These are phyloP conservation scores for Ginglymostoma cirratum DNA, from an alignment of 2,113 vertebrate species.

Conservation along the genomic window DNA sequence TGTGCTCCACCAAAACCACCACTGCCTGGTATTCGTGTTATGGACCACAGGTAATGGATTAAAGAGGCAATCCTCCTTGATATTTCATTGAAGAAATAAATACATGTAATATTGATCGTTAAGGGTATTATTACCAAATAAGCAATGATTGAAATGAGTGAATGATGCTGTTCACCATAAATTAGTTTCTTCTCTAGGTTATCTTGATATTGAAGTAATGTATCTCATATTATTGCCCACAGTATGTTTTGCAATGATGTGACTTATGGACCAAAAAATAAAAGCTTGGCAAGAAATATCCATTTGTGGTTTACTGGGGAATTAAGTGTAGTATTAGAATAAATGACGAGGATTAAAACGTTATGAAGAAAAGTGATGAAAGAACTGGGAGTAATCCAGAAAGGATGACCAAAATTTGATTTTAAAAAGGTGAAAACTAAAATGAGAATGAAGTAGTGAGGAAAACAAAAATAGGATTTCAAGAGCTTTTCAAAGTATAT, in stretches of 20 bases:
- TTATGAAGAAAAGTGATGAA: neutral
- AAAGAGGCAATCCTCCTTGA: neutral
- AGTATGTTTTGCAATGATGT: neutral
- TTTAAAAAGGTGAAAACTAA: neutral
- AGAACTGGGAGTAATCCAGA: neutral
- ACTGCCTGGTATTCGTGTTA: conserved; percentile 83
- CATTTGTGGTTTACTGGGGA: neutral
- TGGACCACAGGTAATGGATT: conserved; percentile 74
- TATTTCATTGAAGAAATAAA: too few relatives aligned
- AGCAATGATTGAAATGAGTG: neutral
- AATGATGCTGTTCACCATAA: neutral
- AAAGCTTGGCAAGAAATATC: neutral
- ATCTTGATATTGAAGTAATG: neutral
- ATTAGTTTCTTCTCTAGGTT: neutral
- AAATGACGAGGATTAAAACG: neutral
- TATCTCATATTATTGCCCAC: neutral
- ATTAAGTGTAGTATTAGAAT: neutral
- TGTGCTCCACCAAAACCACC: conserved; percentile 91
- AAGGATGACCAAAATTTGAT: neutral
- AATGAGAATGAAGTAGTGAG: neutral
- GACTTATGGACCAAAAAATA: neutral
- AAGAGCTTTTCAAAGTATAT: neutral
- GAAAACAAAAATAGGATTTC: neutral
- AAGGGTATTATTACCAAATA: neutral
- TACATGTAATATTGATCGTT: neutral